Evolutionary conservation across 2,888 invertebrate species (phyloP), one percentile per base, ranked within the genome.

Genomic region (Drosophila nr. perissopoda): DNA sequence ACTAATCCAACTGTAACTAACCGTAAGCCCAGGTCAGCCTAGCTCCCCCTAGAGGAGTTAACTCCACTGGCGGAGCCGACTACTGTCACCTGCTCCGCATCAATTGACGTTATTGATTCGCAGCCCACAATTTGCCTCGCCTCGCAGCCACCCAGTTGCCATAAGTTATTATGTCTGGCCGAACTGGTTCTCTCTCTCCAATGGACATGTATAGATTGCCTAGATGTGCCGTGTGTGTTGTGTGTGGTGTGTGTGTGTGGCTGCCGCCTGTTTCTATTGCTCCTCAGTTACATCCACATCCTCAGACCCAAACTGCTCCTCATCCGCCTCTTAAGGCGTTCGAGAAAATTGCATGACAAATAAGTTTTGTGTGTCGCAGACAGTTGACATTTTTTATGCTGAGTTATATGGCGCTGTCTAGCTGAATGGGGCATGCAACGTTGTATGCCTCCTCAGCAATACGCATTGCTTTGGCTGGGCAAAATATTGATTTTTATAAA

Each of bases 291-390:
- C 51, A 38, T 40, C 29, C 49, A 18, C 57, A 46, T 21, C 10
- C 54, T 53, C n/a, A n/a, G 8, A 21, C 61, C 58, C 38, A 31
- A 29, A 52, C 62, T 40, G 66, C n/a, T 16, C 70, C 68, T 53
- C 60, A 57, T 81, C 57, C 69, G 67, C 71, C 82, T 82, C 81
- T 79, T 77, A 81, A 86, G 88, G 88, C 85, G 85, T 83, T 88
- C 77, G 73, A 79, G 74, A 85, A 86, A 86, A 86, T 88, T 86
- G 88, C 88, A 86, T 86, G 85, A 86, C 85, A 86, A 86, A 86
- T 86, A 86, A 88, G 88, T 86, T 86, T 86, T 86, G 85, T 86
- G 85, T 86, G 85, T 85, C 88, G 85, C 81, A 83, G 85, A 86
- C 85, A 86, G 88, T 88, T 86, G 85, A 88, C 85, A 86, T 86